Conservation (phyloP, 1,140 invertebrate genomes). For the Papilio xuthus region DNA sequence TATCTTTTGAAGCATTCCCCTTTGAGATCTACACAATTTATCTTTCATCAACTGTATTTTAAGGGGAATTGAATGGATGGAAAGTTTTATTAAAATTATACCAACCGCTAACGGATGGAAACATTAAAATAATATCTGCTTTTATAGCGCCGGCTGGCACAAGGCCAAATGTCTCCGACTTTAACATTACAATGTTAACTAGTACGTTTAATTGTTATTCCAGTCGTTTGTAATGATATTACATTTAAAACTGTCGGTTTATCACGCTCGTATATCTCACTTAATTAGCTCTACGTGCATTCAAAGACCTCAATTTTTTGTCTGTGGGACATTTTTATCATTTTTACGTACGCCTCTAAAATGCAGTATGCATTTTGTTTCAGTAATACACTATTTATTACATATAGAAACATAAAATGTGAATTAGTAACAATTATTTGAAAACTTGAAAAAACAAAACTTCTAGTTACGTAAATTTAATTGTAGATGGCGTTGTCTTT, state of each 20-base stretch:
- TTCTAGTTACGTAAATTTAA: not conserved
- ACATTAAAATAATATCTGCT: slow-evolving; percentile 36
- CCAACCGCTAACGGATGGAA: slow-evolving; percentile 30
- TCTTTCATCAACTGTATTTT: slow-evolving; percentile 6
- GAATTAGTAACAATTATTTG: not conserved
- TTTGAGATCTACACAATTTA: not conserved
- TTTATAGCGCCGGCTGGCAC: slow-evolving; percentile 26
- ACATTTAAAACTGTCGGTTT: slow-evolving; percentile 37
- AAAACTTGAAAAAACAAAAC: not conserved
- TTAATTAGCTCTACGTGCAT: slow-evolving; percentile 30
- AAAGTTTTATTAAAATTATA: slow-evolving; percentile 28
- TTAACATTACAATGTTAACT: slow-evolving; percentile 36
- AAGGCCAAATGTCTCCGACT: slow-evolving; percentile 32
- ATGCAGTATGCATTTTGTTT: not conserved
- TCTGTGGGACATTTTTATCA: slow-evolving; percentile 12
- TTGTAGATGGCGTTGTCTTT: not conserved
- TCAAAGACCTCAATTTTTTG: slow-evolving; percentile 27
- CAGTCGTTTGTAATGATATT: slow-evolving; percentile 31
- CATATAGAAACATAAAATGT: not conserved
- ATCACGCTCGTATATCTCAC: slow-evolving; percentile 28
- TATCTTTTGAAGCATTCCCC: not conserved
- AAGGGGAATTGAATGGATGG: not conserved
- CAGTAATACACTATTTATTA: not conserved
- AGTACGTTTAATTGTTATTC: slow-evolving; percentile 38
- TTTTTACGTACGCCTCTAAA: not conserved